These are phyloP conservation scores for Ranitomeya variabilis DNA, from an alignment of 2,113 vertebrate genomes.

Conservation along the genomic window DNA sequence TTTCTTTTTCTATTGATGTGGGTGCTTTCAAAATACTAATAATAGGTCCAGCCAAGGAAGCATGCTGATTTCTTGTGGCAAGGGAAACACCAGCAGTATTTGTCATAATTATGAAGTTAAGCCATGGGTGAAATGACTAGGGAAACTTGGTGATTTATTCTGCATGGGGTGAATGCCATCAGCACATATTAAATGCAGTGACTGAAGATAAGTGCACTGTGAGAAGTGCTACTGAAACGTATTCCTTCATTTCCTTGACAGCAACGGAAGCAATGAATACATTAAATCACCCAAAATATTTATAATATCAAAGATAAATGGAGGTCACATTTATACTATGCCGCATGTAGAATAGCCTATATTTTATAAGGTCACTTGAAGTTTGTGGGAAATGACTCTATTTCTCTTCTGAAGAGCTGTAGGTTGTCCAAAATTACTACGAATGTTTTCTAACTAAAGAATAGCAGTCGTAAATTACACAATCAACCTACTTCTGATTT, in stretches of 20 bases:
- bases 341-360: constrained; percentile 61
- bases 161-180: constrained; percentile 64
- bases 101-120: constrained; percentile 60
- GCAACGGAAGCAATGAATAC: constrained; percentile 72
- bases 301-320: constrained; percentile 72
- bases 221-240: constrained; percentile 75
- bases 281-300: constrained; percentile 73
- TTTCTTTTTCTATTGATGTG: constrained; percentile 31
- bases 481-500: constrained; percentile 22
- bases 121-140: constrained; percentile 63
- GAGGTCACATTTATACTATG: constrained; percentile 66
- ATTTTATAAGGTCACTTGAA: constrained; percentile 72
- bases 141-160: constrained; percentile 73
- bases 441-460: constrained; percentile 45
- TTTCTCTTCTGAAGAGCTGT: constrained; percentile 59
- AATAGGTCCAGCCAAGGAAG: constrained; percentile 16
- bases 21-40: constrained; percentile 23
- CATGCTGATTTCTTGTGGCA: constrained; percentile 48
- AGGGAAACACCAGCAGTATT: constrained; percentile 50
- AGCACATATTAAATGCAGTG: constrained; percentile 68
- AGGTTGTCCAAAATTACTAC: constrained; percentile 30
- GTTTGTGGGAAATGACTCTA: constrained; percentile 70
- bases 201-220: constrained; percentile 70
- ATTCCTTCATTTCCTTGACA: constrained; percentile 75
- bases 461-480: constrained; percentile 21